phyloP scores from a whole-genome alignment of 37 sponge, comb jelly and placozoan genomes.

The Spongilla lacustris region DNA sequence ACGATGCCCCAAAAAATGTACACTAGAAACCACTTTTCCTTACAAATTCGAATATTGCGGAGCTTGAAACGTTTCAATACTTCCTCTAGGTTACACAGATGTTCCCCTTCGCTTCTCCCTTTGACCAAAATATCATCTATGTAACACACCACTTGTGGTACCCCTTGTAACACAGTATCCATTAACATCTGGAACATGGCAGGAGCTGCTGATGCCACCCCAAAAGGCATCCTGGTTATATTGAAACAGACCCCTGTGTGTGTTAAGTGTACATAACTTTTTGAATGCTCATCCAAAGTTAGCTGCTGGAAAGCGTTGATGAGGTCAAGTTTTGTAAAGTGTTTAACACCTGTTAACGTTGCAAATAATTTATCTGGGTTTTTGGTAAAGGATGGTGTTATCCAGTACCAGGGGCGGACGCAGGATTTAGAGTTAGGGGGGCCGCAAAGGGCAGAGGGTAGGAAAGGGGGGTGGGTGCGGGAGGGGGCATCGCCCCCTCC shows the following conservation, averaged over 20 bases:
- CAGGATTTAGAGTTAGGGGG: too few relatives aligned
- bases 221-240: conserved; percentile 21
- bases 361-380: conserved; percentile 51
- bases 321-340: conserved; percentile 27
- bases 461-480: too few relatives aligned
- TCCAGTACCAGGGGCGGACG: too few relatives aligned
- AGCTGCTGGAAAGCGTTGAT: conserved; percentile 40
- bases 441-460: too few relatives aligned
- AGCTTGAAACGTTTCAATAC: conserved; percentile 25
- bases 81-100: conserved; percentile 8
- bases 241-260: too few relatives aligned
- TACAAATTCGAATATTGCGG: conserved; percentile 23
- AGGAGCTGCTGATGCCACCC: conserved; percentile 30
- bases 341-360: conserved; percentile 20
- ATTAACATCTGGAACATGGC: conserved; percentile 39
- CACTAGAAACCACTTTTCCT: conserved; percentile 21
- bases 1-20: conserved; percentile 43
- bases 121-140: conserved; percentile 35
- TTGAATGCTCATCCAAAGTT: conserved; percentile 16
- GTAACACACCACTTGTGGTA: conserved; percentile 19
- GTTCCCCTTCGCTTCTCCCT: conserved; percentile 6
- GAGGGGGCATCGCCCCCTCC: too few relatives aligned
- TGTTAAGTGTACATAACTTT: not conserved
- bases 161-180: conserved; percentile 54
- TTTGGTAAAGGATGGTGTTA: too few relatives aligned